These are phyloP conservation scores for Diplodus sargus DNA, from an alignment of 2,797 vertebrate genomes.

Conservation along the genomic window DNA sequence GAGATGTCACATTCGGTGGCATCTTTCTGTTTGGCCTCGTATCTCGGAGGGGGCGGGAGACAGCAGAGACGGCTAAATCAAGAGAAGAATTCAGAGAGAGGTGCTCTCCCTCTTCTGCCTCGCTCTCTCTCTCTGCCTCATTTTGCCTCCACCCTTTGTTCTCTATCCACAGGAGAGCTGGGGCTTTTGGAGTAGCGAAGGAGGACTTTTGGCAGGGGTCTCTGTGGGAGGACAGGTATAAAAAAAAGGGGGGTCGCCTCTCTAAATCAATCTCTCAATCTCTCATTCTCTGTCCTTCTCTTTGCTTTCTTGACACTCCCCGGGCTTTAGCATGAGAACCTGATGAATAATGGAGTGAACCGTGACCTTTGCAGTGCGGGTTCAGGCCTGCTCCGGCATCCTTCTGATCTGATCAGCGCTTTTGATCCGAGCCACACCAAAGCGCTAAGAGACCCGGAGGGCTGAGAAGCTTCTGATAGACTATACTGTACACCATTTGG, in stretches of 20 bases:
- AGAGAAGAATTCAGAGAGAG: constrained; percentile 19
- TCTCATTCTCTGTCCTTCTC: constrained; percentile 21
- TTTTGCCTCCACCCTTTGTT: constrained; percentile 53
- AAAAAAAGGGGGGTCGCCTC: constrained; percentile 32
- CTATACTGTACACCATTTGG: constrained; percentile 44
- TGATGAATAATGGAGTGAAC: constrained; percentile 83
- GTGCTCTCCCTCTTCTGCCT: constrained; percentile 6
- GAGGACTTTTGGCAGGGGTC: constrained; percentile 52
- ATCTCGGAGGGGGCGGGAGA: constrained; percentile 14
- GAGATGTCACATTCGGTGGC: constrained; percentile 37
- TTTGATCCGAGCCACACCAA: constrained; percentile 76
- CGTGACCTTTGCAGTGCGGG: constrained; percentile 81
- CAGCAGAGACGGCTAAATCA: constrained; percentile 42
- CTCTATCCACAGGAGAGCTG: constrained; percentile 47
- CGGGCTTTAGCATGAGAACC: constrained; percentile 54
- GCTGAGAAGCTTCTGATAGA: constrained; percentile 50
- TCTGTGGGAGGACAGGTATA: constrained; percentile 55
- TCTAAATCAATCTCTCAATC: constrained; percentile 64
- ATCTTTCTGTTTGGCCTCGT: constrained; percentile 27
- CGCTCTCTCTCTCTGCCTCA: constrained; percentile 32
- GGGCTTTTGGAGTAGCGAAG: constrained; percentile 39
- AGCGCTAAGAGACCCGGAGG: constrained; percentile 47
- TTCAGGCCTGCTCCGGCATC: constrained; percentile 69
- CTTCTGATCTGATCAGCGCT: constrained; percentile 71
- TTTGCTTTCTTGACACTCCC: constrained; percentile 54